Base-by-base conservation (phyloP, 2,797 vertebrate species). In the Periophthalmus magnuspinnatus region DNA sequence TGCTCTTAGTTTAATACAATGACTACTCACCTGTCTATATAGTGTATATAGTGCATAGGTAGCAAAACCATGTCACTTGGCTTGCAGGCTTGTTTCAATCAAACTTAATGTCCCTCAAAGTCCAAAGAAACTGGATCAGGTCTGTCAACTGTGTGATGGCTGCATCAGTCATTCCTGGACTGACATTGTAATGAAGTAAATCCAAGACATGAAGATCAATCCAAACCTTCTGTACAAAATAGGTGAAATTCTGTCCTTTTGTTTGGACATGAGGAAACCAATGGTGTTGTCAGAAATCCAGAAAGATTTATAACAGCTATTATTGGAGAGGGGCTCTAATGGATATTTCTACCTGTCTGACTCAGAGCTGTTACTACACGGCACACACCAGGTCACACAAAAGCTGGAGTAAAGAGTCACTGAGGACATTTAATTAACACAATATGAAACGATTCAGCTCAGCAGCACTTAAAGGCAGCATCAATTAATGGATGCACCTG, bases 231-330 rank as follows among this genome's bases (percentile, higher is more conserved):
- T 16, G 8, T 73, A 65, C 71, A 67, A 81, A 80, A 80, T 71
- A 84, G 22, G 71, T 54, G 67, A 76, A 67, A 60, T 66, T 45
- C 55, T 45, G 14, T n/a, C 55, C 48, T 77, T 80, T 81, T 85
- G 70, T 84, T 82, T 75, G 71, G 70, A 74, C 70, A 75, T 60
- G 61, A 24, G n/a, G 17, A 64, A 60, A 69, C 21, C 59, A 32
- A 61, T 17, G 28, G 65, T 68, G 68, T 81, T 58, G 81, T 75
- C 74, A 64, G 73, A 68, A 45, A 75, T 58, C 67, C 82, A 28
- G 75, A 48, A 73, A 78, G 71, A 85, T 85, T 84, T 77, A 84
- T 81, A 58, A 45, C 56, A 54, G 22, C 86, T 86, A 88, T 89
- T 86, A 85, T 80, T 84, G 83, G 83, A 80, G 36, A 0, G 13